Evolutionary conservation across 2,888 invertebrate genomes (phyloP).

Genomic region (Achlya flavicornis): DNA sequence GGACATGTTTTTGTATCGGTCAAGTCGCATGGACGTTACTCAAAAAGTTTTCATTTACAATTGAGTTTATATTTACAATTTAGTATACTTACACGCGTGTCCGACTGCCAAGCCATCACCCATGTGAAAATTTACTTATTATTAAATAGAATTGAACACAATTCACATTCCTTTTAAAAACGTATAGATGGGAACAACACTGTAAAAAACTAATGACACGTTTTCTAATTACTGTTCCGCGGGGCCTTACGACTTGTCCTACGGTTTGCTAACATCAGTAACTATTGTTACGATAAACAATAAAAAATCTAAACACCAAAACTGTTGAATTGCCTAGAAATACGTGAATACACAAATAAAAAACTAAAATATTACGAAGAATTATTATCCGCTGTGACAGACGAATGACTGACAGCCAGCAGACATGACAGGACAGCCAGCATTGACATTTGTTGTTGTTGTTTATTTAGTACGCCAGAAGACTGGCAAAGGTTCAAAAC

Average conservation of each 20-base stretch:
- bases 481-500: conserved; percentile 27
- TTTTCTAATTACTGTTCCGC: conserved; percentile 65
- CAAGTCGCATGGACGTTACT: neutral
- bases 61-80: conserved; percentile 23
- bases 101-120: conserved; percentile 84
- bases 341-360: conserved; percentile 75
- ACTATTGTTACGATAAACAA: conserved; percentile 47
- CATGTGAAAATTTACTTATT: conserved; percentile 79
- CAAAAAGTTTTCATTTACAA: conserved; percentile 24
- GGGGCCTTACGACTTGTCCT: conserved; percentile 50
- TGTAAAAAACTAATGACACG: conserved; percentile 76
- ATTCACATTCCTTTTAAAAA: conserved; percentile 74
- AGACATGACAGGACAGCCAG: neutral
- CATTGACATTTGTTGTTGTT: neutral
- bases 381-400: conserved; percentile 57
- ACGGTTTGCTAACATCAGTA: conserved; percentile 63
- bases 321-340: conserved; percentile 62
- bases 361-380: conserved; percentile 76
- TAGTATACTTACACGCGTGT: conserved; percentile 75
- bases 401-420: conserved; percentile 40
- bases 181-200: conserved; percentile 74
- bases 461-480: neutral
- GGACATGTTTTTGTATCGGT: conserved; percentile 54
- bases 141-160: conserved; percentile 68
- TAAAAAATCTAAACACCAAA: conserved; percentile 68